Percentiles rank a stretch among this genome's conserved stretches.
phyloP scores from a whole-genome alignment of 2,113 vertebrate species.

The Recurvirostra avosetta region DNA sequence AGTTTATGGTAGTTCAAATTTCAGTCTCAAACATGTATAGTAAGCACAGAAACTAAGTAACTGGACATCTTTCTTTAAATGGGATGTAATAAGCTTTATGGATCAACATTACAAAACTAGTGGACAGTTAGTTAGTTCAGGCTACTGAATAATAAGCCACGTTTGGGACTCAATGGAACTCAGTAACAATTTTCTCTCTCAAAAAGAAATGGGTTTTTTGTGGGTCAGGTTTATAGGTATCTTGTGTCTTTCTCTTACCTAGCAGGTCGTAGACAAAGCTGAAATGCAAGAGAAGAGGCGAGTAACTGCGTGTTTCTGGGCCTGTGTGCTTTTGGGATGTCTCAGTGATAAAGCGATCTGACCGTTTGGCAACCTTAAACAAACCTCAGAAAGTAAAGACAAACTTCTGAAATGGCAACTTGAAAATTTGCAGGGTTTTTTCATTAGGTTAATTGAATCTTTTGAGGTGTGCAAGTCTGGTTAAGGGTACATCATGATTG shows the following conservation, averaged over 20 bases:
- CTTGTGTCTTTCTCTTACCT: neutral
- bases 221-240: neutral
- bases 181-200: neutral
- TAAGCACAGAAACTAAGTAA: neutral
- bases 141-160: neutral
- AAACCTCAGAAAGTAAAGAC: neutral
- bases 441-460: neutral
- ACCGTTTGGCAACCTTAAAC: neutral
- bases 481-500: neutral
- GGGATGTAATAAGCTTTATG: neutral
- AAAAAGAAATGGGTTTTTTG: neutral
- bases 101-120: neutral
- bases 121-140: neutral
- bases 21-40: fast-evolving
- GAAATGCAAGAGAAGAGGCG: neutral
- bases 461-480: neutral
- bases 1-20: neutral
- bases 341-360: neutral
- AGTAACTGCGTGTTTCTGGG: neutral
- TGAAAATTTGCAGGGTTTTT: neutral
- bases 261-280: neutral
- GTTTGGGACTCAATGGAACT: neutral
- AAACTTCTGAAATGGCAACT: neutral
- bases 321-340: neutral
- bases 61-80: neutral